Conservation (phyloP, 2,888 invertebrate genomes). For the Dione vanillae region DNA sequence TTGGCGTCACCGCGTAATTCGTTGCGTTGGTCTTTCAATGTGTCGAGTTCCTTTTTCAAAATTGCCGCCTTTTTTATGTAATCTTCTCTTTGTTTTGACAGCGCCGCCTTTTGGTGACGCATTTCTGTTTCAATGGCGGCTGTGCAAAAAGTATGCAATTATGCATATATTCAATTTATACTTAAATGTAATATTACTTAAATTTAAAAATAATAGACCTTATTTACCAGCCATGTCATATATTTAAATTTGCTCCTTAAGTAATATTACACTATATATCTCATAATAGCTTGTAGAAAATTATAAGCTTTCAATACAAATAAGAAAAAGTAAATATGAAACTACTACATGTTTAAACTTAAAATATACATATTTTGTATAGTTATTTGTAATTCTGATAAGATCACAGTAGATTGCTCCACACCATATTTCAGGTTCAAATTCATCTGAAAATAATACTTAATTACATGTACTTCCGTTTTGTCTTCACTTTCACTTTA, state of each 20-base stretch:
- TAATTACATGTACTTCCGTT: neutral
- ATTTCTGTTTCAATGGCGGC: slow-evolving; percentile 91
- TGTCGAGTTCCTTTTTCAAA: slow-evolving; percentile 90
- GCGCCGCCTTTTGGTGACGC: slow-evolving; percentile 91
- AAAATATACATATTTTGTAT: neutral
- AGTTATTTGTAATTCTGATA: neutral
- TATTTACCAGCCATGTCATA: neutral
- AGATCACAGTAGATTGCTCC: neutral
- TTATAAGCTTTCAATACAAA: neutral
- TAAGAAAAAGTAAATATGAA: neutral
- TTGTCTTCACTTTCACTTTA: too few relatives aligned
- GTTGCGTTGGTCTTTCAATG: slow-evolving; percentile 90
- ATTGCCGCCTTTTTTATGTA: slow-evolving; percentile 90
- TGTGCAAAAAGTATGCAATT: slow-evolving; percentile 51
- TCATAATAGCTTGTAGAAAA: neutral
- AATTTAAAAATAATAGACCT: neutral
- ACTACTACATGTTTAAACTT: neutral
- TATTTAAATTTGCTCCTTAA: slow-evolving; percentile 4
- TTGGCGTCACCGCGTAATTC: slow-evolving; percentile 88
- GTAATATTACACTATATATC: slow-evolving; percentile 12
- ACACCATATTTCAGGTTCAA: neutral
- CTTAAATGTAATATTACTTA: slow-evolving; percentile 50
- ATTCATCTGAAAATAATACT: slow-evolving; percentile 13
- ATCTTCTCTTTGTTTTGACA: slow-evolving; percentile 91
- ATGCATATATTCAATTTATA: slow-evolving; percentile 14